Base-by-base conservation (phyloP, 2,797 vertebrate genomes). In the Thunnus albacares region DNA sequence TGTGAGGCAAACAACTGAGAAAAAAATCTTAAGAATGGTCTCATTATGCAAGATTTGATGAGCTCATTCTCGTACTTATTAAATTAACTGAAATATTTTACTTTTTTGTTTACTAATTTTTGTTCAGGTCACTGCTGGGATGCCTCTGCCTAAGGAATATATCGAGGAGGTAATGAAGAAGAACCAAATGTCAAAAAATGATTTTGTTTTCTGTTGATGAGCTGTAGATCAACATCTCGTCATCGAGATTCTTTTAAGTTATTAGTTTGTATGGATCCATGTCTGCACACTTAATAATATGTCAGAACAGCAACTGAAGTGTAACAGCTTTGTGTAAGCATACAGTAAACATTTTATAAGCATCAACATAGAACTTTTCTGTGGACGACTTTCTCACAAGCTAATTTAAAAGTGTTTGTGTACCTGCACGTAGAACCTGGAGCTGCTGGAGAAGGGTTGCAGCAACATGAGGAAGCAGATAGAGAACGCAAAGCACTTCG, bases 381-480 rank as follows among this genome's bases (percentile, higher is more conserved):
- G 30, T 30, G 0, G 1, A 18, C 13, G 18, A 15, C 12, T 22
- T 53, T 13, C 6, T 64, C 4, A 1, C 1, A 14, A 56, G 13
- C 24, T 26, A n/a, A 64, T n/a, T 30, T 33, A 17, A 60, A n/a
- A 4, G 3, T 77, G 12, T 81, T 51, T 70, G 28, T 82, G n/a
- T 71, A 0, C 74, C 45, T 51, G 3, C 45, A 55, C 86, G 41
- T 81, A 99, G 98, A 97, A 99, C 92, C 94, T 99, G 13, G 95
- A 96, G 1, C 95, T 99, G 84, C 86, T 99, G 91, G 96, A 96
- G 90, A 97, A 96, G 17, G 98, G 98, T 75, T 99, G 97, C 88
- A 95, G 94, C 91, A 99, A 99, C 93, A 94, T 99, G 76, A 95
- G 79, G 81, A 99, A 99, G 86, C 98, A 99, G 93, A 97, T 99